These are phyloP conservation scores for Sylvicola cinctus DNA, from an alignment of 2,888 invertebrate genomes.

Conservation along the genomic window DNA sequence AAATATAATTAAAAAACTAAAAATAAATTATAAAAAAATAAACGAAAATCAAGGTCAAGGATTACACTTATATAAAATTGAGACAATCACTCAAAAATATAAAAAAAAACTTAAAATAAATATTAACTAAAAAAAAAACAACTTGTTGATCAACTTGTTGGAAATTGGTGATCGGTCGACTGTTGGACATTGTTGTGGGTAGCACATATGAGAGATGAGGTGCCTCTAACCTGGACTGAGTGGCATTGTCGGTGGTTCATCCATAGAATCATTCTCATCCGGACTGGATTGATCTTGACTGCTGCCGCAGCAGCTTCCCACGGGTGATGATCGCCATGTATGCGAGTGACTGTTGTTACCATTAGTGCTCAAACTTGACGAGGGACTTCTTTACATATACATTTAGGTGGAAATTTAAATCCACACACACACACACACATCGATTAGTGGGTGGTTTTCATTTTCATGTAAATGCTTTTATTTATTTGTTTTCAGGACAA, in stretches of 20 bases:
- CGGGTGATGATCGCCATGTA: constrained; percentile 27
- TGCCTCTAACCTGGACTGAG: constrained; percentile 26
- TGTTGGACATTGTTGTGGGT: neutral
- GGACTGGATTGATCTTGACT: constrained; percentile 27
- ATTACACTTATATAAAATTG: neutral
- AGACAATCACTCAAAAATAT: neutral
- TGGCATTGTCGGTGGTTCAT: constrained; percentile 24
- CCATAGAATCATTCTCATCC: constrained; percentile 13
- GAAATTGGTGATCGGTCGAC: neutral
- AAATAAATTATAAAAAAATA: neutral
- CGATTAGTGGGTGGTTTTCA: too few relatives aligned
- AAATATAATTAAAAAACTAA: constrained; percentile 1
- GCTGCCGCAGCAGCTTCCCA: constrained; percentile 29
- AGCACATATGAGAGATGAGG: neutral
- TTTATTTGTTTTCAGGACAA: too few relatives aligned
- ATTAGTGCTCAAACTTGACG: constrained; percentile 26
- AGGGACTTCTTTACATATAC: constrained; percentile 20
- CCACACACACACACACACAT: too few relatives aligned
- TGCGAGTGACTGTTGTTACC: constrained; percentile 13
- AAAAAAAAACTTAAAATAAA: neutral
- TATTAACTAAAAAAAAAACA: too few relatives aligned
- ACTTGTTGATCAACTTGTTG: neutral
- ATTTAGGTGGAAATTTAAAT: constrained; percentile 4
- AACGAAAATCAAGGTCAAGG: neutral
- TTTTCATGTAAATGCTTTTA: too few relatives aligned